Base-by-base conservation (phyloP, 2,797 vertebrate species). In the Gila robusta region DNA sequence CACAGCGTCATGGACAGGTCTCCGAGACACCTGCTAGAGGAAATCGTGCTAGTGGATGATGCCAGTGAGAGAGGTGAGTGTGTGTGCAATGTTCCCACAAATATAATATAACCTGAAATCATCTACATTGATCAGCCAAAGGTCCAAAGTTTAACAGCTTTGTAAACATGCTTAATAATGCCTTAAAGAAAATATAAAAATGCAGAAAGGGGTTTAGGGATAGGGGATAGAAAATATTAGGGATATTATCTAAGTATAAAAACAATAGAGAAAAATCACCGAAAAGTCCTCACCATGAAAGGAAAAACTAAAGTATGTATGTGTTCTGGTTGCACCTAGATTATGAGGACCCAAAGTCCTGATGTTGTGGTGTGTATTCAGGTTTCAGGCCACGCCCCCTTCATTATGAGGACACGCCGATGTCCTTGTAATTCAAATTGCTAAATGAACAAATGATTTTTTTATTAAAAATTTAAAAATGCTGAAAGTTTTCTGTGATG, bases 1-100 rank as follows among this genome's bases (percentile, higher is more conserved):
- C 97, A 98, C 89, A 98, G 98, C 0, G 98, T 99, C 90, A 98
- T 99, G 85, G 97, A 97, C 93, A 95, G 98, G 52, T 99, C 98
- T 10, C 98, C 98, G 2, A 96, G 96, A 86, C 95, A 97, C 81
- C 96, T 99, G 93, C 93, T 99, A 89, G 97, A 99, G 91, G 98
- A 99, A 93, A 97, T 99, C 14, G 96, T 99, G 88, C 96, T 99
- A 16, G 98, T 99, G 28, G 98, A 99, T 81, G 98, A 99, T 56
- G 97, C 98, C 94, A 99, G 98, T 39, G 98, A 99, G 91, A 96
- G 98, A 97, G 98, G 98, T 99, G 91, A 93, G 87, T 69, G 49
- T 83, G 49, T 59, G 54, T 59, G 56, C 17, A 6, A 67, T 56
- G 26, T 79, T 54, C 56, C 67, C 35, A 44, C 62, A 52, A 69